Evolutionary conservation across 2,113 vertebrate genomes (phyloP).

Genomic region (Lonchura striata): DNA sequence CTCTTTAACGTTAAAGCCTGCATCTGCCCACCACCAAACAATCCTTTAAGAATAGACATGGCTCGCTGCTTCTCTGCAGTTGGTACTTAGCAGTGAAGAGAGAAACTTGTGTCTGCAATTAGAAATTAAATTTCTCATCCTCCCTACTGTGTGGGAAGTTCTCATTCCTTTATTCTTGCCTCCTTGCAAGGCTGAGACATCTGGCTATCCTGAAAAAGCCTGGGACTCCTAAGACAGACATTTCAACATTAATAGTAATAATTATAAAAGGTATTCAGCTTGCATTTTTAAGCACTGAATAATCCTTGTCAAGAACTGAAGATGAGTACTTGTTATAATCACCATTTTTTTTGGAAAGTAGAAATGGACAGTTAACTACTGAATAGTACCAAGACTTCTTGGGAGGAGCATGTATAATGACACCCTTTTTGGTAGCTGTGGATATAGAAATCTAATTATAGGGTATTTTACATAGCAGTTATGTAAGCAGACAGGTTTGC

Average conservation of each 20-base stretch:
- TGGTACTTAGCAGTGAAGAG: background rate
- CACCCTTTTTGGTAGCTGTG: background rate
- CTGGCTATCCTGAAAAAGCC: background rate
- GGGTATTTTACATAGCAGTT: background rate
- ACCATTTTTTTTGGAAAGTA: background rate
- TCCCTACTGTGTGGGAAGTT: background rate
- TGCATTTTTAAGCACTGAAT: background rate
- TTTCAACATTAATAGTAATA: background rate
- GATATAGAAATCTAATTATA: background rate
- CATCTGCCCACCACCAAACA: slow-evolving; percentile 21
- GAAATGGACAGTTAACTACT: background rate
- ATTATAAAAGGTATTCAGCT: background rate
- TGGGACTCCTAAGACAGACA: background rate
- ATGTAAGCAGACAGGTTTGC: background rate
- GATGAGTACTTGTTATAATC: background rate
- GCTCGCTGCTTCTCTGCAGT: background rate
- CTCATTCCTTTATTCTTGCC: slow-evolving; percentile 4
- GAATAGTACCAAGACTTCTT: background rate
- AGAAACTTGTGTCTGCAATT: background rate
- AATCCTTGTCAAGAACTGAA: background rate
- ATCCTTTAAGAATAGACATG: slow-evolving; percentile 19
- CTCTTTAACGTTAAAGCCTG: background rate
- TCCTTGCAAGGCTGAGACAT: background rate
- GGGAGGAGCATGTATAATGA: background rate
- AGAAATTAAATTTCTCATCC: slow-evolving; percentile 25